Evolutionary conservation across 2,113 vertebrate species (phyloP), one percentile per base, ranked within the genome.

Genomic region (Antechinus flavipes): DNA sequence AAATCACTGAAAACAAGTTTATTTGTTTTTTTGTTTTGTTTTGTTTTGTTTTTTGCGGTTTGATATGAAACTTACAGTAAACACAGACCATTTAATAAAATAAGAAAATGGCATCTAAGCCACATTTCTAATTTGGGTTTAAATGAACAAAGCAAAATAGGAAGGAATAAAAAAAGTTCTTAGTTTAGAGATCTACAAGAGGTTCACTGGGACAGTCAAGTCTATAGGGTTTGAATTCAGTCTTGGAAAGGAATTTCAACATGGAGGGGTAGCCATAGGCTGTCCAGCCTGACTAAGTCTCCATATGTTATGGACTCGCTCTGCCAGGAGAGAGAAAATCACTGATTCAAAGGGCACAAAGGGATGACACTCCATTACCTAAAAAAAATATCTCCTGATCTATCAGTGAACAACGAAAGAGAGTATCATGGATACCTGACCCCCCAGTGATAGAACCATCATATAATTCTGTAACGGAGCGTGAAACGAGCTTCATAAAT

Each of bases 401-500:
- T 98, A 98, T 94, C 96, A 97, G 92, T 6, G 2, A 91, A 96
- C 92, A 96, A 96, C 27, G 49, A 96, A 97, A 95, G 95, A 53
- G 90, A 97, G 98, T 98, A 95, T 98, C 98, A 98, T 97, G 96
- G 98, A 97, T 98, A 97, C 98, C 98, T 97, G 94, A 97, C 96
- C 98, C 98, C 76, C 96, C 95, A 95, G 61, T 97, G 96, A 98
- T 96, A 96, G 98, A 96, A 95, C 97, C 92, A 30, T 92, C 89
- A n/a, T 98, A 97, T 98, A 98, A 98, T 98, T 98, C 97, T 98
- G 97, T 98, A 98, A 98, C 97, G 98, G 98, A 98, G 98, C 95
- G 91, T 96, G 97, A 97, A 98, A 98, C 98, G 97, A 98, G 97
- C 97, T 98, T 98, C 98, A 98, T 98, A 99, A 99, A 99, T 98